Evolutionary conservation across 2,113 vertebrate genomes (phyloP), one percentile per base, ranked within the genome.

Genomic region (Aix galericulata): DNA sequence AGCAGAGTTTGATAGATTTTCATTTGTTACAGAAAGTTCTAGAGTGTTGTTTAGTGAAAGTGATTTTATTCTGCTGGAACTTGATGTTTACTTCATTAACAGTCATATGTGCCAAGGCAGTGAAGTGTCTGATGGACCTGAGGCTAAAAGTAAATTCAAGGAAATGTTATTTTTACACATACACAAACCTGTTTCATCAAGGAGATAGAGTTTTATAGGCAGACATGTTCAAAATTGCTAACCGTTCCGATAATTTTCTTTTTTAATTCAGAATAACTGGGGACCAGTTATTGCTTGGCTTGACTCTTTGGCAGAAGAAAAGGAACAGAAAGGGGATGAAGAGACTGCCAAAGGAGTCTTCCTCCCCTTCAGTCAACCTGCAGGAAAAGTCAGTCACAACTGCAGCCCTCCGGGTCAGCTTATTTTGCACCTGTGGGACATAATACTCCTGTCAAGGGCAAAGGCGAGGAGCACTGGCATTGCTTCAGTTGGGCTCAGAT

Each of bases 11-110:
- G 94, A 25, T 98, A 98, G 50, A 98, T 94, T 94, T 98, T 98
- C 96, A 98, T 97, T 50, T 98, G 97, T 91, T 98, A 97, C 87
- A 98, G 97, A 95, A 99, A 99, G 95, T 98, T 98, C 96, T 98
- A 98, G 11, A 98, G 98, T 3, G 98, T 98, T 44, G 98, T 98
- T 97, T 98, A 98, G 97, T 98, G 98, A 66, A 97, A 98, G 91
- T 96, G 97, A 92, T 98, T 84, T 98, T 96, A 80, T 98, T 98
- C 86, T 97, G 97, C 84, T 98, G 98, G 93, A 98, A 98, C 75
- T 97, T 98, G 63, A 97, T 88, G 82, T 95, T 98, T 68, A 98
- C 97, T 94, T 98, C 97, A 34, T 98, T 98, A 76, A 98, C 97
- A 74, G 97, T 95, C 16, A 97, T 97, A 89, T 98, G 98, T 36